These are phyloP conservation scores for Prinia subflava DNA, from an alignment of 2,113 vertebrate genomes.

Conservation along the genomic window DNA sequence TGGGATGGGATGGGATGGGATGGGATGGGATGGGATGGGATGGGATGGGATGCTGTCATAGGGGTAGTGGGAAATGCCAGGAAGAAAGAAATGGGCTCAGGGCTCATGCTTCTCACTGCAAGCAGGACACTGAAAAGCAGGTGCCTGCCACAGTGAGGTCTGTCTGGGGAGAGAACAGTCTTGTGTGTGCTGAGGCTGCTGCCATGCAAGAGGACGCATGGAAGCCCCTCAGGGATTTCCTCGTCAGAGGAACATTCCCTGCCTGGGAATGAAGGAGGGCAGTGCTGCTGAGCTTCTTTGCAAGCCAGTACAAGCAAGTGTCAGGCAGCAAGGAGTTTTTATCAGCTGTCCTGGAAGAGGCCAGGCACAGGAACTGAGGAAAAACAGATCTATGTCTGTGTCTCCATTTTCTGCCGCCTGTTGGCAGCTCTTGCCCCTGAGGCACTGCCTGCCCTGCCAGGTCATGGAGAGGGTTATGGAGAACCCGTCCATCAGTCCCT, in stretches of 20 bases:
- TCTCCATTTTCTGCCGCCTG: not conserved
- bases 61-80: not conserved
- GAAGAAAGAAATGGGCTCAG: not conserved
- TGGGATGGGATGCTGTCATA: not conserved
- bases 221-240: not conserved
- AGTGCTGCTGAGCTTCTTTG: not conserved
- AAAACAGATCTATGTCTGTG: not conserved
- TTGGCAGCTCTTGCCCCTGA: not conserved
- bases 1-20: not conserved
- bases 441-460: not conserved
- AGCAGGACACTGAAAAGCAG: not conserved
- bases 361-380: not conserved
- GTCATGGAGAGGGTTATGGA: not conserved
- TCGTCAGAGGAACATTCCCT: not conserved
- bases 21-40: not conserved
- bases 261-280: not conserved
- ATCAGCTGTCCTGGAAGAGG: not conserved
- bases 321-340: not conserved
- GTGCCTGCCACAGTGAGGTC: not conserved
- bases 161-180: not conserved
- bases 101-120: accelerated
- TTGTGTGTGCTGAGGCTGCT: not conserved
- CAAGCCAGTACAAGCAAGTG: not conserved
- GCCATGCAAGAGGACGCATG: accelerated
- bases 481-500: not conserved